A percentile compares a stretch with the other conserved stretches of the same genome.
These are phyloP conservation scores for Delichon dasypus DNA, from an alignment of 2,797 vertebrate genomes.

Conservation along the genomic window DNA sequence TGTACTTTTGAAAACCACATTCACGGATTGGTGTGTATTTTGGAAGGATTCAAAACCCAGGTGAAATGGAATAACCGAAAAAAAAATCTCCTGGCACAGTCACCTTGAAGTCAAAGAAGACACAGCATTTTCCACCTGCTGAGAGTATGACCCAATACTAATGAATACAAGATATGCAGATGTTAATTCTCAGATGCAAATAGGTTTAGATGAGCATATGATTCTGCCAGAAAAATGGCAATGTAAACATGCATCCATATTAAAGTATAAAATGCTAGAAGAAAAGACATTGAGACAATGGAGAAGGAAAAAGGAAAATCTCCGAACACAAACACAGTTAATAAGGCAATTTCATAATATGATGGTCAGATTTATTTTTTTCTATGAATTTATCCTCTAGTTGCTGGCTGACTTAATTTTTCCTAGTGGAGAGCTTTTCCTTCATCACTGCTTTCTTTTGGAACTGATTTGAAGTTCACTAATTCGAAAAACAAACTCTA, in stretches of 20 bases:
- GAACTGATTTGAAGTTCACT: neutral
- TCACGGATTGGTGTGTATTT: neutral
- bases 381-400: neutral
- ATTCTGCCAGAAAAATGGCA: neutral
- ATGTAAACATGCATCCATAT: neutral
- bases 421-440: conserved; percentile 1
- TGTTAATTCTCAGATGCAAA: neutral
- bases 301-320: neutral
- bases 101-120: neutral
- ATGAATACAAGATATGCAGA: neutral
- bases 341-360: neutral
- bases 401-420: conserved; percentile 1
- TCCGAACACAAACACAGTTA: neutral
- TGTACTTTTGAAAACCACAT: neutral
- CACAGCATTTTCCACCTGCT: neutral
- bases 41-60: neutral
- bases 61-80: neutral
- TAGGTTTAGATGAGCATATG: neutral
- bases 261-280: neutral
- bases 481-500: conserved; percentile 31
- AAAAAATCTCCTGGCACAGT: neutral
- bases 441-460: neutral
- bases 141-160: neutral
- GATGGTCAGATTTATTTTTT: conserved; percentile 13
- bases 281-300: neutral